Base-by-base conservation (phyloP, 2,113 vertebrate genomes). In the Columba livia region DNA sequence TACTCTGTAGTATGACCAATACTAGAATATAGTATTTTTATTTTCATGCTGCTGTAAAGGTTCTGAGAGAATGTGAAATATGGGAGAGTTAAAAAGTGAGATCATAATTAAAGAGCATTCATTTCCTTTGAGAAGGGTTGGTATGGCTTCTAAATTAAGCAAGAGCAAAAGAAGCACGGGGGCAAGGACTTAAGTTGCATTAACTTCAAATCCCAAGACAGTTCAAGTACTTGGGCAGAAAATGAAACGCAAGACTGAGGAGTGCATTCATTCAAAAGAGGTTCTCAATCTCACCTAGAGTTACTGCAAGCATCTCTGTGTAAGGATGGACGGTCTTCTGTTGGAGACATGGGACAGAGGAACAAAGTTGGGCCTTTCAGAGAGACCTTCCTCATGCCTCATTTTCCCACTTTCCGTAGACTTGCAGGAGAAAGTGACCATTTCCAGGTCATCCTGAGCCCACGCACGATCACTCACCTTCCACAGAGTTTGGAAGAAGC, bases 91-190 rank as follows among this genome's bases (percentile, higher is more conserved):
- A 54, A 90, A 89, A 96, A 79, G 77, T 75, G 65, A 87, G 66
- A 95, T 89, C 34, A 86, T 85, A 96, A 93, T 92, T 92, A 97
- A 92, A 60, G 78, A 96, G 69, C 86, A 95, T 53, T 89, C 77
- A 96, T 91, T 94, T 96, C 87, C 82, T 95, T 81, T 89, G 79
- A 94, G 66, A 94, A 93, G 84, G 61, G 67, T 78, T 90, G 58
- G 40, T 88, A 90, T 73, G 62, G 48, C 54, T 93, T 79, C 92
- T 95, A 94, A 95, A 91, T 88, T 66, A 95, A 82, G 73, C 58
- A 92, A 92, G 66, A 82, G 61, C 28, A 79, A 80, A 74, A 88
- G 32, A 90, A 86, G 44, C 73, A 88, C 78, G 74, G 38, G 44
- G 44, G 32, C 6, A 4, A 97, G 78, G 84, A 92, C 70, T 87